Base-by-base conservation (phyloP, 2,113 vertebrate species). In the Eubucco bourcierii region DNA sequence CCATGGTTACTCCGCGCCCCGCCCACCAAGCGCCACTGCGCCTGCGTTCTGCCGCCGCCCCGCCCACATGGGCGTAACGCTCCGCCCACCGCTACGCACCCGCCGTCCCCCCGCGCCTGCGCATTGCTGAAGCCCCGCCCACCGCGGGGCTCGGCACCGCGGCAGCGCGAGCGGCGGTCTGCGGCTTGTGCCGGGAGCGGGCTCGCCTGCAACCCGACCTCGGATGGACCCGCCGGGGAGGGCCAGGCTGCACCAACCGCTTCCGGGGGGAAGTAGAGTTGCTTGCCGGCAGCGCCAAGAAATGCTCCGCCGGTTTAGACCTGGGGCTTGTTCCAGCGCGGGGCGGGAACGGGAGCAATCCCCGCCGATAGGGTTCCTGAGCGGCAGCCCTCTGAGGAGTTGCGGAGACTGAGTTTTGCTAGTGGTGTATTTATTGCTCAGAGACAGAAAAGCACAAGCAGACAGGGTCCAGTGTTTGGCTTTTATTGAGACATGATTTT, bases 401-500 rank as follows among this genome's bases (percentile, higher is more conserved):
- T 20, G 2, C 11, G 3, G 46, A 4, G 55, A n/a, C 5, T 7
- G 2, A 8, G 55, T 9, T 47, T 5, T 28, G n/a, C n/a, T 25
- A 2, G 4, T 0, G 7, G 19, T 3, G 4, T 1, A 0, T 2
- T 8, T 2, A 0, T 11, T 6, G 16, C 28, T 34, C 15, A 39
- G 77, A 28, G 53, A 50, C 63, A 50, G 28, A 65, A 87, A 53
- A 41, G 41, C 91, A 93, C 14, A 63, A 63, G 89, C 81, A 96
- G 77, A 80, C 80, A 64, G 2, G 0, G 64, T 81, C 58, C 88
- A 93, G 88, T 80, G 53, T 93, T 95, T 29, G 63, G 91, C 71
- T 97, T 97, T 97, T 97, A 98, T 98, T 98, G 96, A 98, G 97
- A 97, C 96, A 90, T 89, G 95, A 88, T 94, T 97, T 90, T 90